Percentiles rank a stretch among this genome's conserved stretches.
Evolutionary conservation across 2,797 vertebrate species (phyloP).

Genomic region (Gouania willdenowi): DNA sequence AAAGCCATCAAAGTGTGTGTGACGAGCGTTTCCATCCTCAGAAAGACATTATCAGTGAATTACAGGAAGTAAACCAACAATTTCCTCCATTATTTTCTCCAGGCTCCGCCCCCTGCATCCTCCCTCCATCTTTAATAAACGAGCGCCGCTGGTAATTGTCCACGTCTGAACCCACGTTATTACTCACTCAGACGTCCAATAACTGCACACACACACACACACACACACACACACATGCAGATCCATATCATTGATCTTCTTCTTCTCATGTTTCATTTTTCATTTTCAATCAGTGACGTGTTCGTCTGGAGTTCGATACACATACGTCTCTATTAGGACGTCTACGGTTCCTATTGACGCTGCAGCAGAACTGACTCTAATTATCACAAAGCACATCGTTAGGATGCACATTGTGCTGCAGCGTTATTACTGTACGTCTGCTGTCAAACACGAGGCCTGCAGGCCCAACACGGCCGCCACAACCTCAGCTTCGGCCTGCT

Average conservation of each 20-base stretch:
- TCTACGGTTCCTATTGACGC: conserved; percentile 39
- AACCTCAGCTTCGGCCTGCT: too few relatives aligned
- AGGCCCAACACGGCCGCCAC: too few relatives aligned
- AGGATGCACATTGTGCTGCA: too few relatives aligned
- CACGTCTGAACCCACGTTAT: conserved; percentile 73
- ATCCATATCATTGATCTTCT: conserved; percentile 79
- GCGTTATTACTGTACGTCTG: too few relatives aligned
- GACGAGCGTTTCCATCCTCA: too few relatives aligned
- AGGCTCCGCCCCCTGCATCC: conserved; percentile 45
- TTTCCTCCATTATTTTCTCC: too few relatives aligned
- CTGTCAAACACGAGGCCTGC: too few relatives aligned
- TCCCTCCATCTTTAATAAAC: conserved; percentile 70
- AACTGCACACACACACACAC: conserved; percentile 39
- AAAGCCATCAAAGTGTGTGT: too few relatives aligned
- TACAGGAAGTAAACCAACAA: too few relatives aligned
- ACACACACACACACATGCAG: conserved; percentile 57
- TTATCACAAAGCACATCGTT: too few relatives aligned
- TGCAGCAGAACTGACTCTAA: too few relatives aligned
- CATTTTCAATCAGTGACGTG: conserved; percentile 78
- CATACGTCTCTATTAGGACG: conserved; percentile 74
- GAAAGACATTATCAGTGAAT: too few relatives aligned
- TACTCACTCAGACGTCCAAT: conserved; percentile 80
- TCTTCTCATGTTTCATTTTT: conserved; percentile 70
- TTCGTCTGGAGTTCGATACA: conserved; percentile 74
- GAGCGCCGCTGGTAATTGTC: conserved; percentile 74